Evolutionary conservation across 92 coral and sea anemone species (phyloP), one percentile per base, ranked within the genome.

Genomic region (Zoanthus sociatus): DNA sequence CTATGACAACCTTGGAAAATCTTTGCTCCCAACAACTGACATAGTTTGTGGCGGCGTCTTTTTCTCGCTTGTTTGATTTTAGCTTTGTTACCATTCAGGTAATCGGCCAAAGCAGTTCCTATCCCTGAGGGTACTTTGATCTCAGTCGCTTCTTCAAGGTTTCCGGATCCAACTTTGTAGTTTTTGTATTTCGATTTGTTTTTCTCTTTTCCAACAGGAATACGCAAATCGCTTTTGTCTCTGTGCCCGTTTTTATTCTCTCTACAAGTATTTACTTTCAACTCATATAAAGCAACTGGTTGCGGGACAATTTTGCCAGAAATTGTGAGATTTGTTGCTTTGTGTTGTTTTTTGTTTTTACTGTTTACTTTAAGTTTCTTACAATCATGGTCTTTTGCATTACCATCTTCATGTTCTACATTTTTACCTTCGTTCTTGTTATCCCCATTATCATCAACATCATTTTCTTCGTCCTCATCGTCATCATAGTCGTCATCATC

Each of bases 111-210:
- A 3, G 85, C 45, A 60, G 47, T 47, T 21, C 60, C 84, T 45
- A 64, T 79, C n/a, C 73, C 85, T 5, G 85, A 73, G 17, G 85
- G 85, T 44, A 63, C 44, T 47, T 81, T 56, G 7, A 81, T 21
- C 66, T 18, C 73, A 64, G 85, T 7, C 20, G 85, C 21, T 31
- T 81, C 85, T 33, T 81, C 46, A 47, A 18, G 55, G 16, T 81
- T 51, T n/a, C 85, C 85, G 13, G 76, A 81, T 31, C 75, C 85
- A 18, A 12, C 21, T 46, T 61, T 66, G 58, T 53, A 77, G 47
- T 66, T 81, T 50, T 81, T 81, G 75, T 63, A 81, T 54, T 20
- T 81, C 46, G 75, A 75, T 67, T 81, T 81, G 74, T 81, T 81
- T 46, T 68, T 81, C 75, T 81, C 85, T 53, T 81, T 81, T 13